Percentiles rank a stretch among this genome's conserved stretches.
phyloP scores from a whole-genome alignment of 1,140 invertebrate species.

The Hylaeus volcanicus region DNA sequence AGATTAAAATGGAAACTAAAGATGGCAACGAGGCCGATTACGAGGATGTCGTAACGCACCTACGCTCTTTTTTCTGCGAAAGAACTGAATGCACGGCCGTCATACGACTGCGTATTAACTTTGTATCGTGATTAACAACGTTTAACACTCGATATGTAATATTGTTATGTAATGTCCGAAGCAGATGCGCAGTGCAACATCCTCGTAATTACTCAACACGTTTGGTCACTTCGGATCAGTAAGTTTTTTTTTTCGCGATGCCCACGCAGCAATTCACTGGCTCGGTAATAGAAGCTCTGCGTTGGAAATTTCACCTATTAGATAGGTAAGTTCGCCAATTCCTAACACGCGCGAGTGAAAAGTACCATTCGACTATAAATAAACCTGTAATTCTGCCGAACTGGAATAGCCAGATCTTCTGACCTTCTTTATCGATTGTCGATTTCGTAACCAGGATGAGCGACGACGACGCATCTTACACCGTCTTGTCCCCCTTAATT shows the following conservation, averaged over 20 bases:
- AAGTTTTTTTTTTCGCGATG: constrained; percentile 40
- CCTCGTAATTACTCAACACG: constrained; percentile 48
- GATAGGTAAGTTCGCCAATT: constrained; percentile 46
- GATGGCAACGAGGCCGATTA: background rate
- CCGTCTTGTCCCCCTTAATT: no score
- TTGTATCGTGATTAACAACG: constrained; percentile 14
- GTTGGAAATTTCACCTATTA: constrained; percentile 46
- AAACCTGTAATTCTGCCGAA: background rate
- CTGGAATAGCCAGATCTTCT: constrained; percentile 1
- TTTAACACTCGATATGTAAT: constrained; percentile 22
- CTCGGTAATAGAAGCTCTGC: constrained; percentile 34
- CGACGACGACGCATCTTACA: no score
- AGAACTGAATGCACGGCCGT: background rate
- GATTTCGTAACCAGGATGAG: no score
- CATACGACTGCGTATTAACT: constrained; percentile 1
- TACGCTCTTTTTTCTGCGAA: background rate
- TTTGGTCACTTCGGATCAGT: constrained; percentile 39
- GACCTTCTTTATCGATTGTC: constrained; percentile 5
- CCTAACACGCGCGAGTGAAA: background rate
- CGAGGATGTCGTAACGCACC: background rate
- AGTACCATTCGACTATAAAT: background rate
- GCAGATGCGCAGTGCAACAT: constrained; percentile 31
- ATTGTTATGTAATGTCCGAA: constrained; percentile 43
- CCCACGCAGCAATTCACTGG: constrained; percentile 23
- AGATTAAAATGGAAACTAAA: background rate